Evolutionary conservation across 2,888 invertebrate genomes (phyloP), one percentile per base, ranked within the genome.

Genomic region (Drosophila algonquin): DNA sequence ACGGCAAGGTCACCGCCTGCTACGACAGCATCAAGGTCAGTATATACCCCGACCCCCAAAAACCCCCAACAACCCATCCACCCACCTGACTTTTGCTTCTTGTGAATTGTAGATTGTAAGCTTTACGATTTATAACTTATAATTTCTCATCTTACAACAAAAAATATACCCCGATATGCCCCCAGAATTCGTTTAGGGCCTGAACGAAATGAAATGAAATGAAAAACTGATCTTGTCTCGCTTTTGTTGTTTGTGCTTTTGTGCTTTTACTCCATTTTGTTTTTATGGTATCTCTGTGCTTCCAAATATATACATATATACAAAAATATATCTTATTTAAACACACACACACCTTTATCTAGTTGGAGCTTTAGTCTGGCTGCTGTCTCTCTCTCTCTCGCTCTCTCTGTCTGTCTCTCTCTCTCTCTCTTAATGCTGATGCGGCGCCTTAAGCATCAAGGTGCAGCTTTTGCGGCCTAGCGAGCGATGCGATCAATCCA

Each of bases 1-100:
- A 99, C 94, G 99, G 99, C 93, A 95, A 99, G 92, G 99, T 99
- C 92, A 99, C 99, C 91, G 99, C 99, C 91, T 99, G 99, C 95
- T 99, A 99, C 95, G 99, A 99, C 95, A 99, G 98, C 94, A 99
- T 99, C 94, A 99, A 99, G 98, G 99, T 99, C 94, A 94, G 95
- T 92, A 85, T 63, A 9, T 12, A 27, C 18, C 24, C 14, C 16
- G 8, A 46, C 27, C n/a, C 48, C 9, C 47, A 30, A 24, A 30
- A 16, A 9, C 44, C 30, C 18, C 32, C 52, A 40, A 32, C 21
- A 16, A 9, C 47, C 30, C n/a, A 40, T 9, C 53, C 48, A 6
- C 46, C 56, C 54, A 55, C 44, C 54, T 56, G 47, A 21, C 10
- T 45, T 73, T 60, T 79, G 82, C 82, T 82, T 82, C 58, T 63